Conservation (phyloP, 2,888 invertebrate genomes). For the Cephus sareptanus region DNA sequence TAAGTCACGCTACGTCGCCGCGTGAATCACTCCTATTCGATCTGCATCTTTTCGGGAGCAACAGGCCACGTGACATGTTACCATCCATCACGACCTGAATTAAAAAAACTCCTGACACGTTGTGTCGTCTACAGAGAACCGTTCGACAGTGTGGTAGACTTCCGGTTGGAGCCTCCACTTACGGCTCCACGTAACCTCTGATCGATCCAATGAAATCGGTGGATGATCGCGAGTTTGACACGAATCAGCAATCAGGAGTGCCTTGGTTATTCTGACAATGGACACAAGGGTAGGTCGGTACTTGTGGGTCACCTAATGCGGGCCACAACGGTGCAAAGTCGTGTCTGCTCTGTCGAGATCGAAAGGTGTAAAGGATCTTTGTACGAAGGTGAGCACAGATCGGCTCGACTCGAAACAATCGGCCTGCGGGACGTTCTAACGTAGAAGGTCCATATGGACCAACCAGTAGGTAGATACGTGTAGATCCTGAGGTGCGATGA, state of each 20-base stretch:
- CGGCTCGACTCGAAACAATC: not conserved
- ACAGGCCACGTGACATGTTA: not conserved
- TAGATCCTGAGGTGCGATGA: not conserved
- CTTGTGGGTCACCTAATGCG: not conserved
- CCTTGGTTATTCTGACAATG: not conserved
- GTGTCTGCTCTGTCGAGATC: not conserved
- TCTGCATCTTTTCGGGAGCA: not conserved
- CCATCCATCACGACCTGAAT: not conserved
- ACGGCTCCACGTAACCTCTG: not conserved
- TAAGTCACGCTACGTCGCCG: not conserved
- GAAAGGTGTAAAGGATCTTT: not conserved
- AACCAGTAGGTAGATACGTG: not conserved
- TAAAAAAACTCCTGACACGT: not conserved
- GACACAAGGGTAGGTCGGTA: not conserved
- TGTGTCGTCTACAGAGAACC: not conserved
- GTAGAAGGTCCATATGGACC: not conserved
- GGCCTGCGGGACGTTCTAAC: not conserved
- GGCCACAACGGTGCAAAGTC: not conserved
- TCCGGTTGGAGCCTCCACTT: not conserved
- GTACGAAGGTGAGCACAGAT: not conserved
- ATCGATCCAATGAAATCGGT: not conserved
- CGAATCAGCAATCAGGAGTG: not conserved
- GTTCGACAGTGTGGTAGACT: not conserved
- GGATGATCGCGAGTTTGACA: not conserved
- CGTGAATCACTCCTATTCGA: not conserved